Base-by-base conservation (phyloP, 2,797 vertebrate genomes). In the Clarias fuscus region DNA sequence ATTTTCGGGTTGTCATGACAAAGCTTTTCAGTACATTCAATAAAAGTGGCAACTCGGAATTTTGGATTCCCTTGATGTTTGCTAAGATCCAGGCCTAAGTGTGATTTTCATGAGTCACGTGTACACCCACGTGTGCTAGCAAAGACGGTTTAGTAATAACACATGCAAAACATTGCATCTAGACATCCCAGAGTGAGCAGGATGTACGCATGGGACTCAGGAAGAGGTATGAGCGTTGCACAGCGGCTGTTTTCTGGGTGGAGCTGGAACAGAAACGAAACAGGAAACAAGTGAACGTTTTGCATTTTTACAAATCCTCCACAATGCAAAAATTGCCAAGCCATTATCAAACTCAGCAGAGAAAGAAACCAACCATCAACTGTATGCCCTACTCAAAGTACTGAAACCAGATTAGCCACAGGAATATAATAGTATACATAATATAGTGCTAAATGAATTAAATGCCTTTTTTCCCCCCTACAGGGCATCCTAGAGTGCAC, bases 211-310 rank as follows among this genome's bases (percentile, higher is more conserved):
- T 3, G 30, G 18, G 27, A 65, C 61, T 17, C 59, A 43, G 78
- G 40, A 65, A 80, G 61, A 61, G 13, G 1, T 53, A 67, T 13
- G 10, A 48, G 27, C 37, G 20, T 15, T 24, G 7, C 61, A 64
- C 24, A 5, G 62, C 8, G 3, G 4, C 43, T 33, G 43, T 56
- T 10, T 56, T 56, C 64, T 33, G 64, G 43, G 80, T 56, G 64
- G 43, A 68, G 27, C 64, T 56, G 64, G 11, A 33, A 22, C 27
- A 33, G 43, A 82, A 81, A 81, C 15, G 62, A 81, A 82, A 82
- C 80, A 68, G 80, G 80, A 82, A 68, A 68, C 64, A 33, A 11
- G 43, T 56, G 64, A 82, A 68, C 11, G 64, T 68, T 82, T 82
- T 85, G 81, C 64, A 70, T 75, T 33, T 40, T 80, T 18, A 70